Base-by-base conservation (phyloP, 2,888 invertebrate species). In the Fissipunctia ypsillon region DNA sequence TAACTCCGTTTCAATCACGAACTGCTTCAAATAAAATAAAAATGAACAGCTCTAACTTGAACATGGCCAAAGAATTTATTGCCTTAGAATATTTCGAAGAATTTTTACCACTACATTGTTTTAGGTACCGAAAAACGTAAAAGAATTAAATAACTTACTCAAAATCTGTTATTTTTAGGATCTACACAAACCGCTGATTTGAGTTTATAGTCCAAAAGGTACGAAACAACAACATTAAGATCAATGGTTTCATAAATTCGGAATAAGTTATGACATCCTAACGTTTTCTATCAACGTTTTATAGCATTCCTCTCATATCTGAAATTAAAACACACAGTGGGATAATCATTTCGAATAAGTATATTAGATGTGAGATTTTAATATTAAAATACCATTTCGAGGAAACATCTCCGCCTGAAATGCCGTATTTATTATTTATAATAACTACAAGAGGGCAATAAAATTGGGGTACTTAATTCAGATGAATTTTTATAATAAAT, bases 281-380 rank as follows among this genome's bases (percentile, higher is more conserved):
- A 80, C n/a, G 63, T 74, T 64, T 85, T 61, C 69, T 45, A 83
- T 76, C 69, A 79, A 66, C 2, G 35, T 84, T 88, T 87, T 86
- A 88, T 83, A 67, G 73, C 87, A 88, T 88, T 87, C 82, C 73
- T 77, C 48, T 78, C 70, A 80, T 80, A 76, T 73, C 71, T 78
- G 41, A 82, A 76, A 78, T 78, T 82, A 77, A 83, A 86, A 81
- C 72, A 78, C 76, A 74, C 81, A 76, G 73, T 85, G 72, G 73
- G 76, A 72, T 69, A 71, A 77, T 83, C 50, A 83, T 72, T 69
- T 25, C 22, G 12, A 67, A 60, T 73, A 41, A 56, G 63, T 77
- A 69, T 75, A 83, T 69, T 73, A 65, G 50, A 72, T 81, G 48
- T 67, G 43, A 76, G 69, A 73, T 76, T 81, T 60, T 72, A 72